Evolutionary conservation across 2,888 invertebrate genomes (phyloP), one percentile per base, ranked within the genome.

Genomic region (Isoperla grammatica): DNA sequence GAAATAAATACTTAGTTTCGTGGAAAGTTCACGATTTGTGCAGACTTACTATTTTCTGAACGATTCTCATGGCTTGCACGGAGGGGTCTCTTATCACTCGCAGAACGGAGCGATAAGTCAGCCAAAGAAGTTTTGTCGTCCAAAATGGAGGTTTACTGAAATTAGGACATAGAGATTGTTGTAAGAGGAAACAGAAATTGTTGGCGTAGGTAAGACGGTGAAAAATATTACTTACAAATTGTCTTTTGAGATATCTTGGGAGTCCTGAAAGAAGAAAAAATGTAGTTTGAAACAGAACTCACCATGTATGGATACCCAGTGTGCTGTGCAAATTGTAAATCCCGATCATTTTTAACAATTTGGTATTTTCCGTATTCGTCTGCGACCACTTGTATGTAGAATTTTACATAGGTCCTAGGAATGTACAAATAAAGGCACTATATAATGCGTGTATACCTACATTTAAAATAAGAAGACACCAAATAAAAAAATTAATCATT

Each of bases 21-120:
- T n/a, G n/a, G n/a, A n/a, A n/a, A n/a, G n/a, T n/a, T n/a, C n/a
- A n/a, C n/a, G n/a, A n/a, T n/a, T n/a, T n/a, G n/a, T n/a, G n/a
- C n/a, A 55, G 61, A 74, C 84, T 80, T 75, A 91, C 92, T 73
- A 92, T 76, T 79, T 94, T 91, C 72, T 95, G 93, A 9, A 88
- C 61, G 61, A 93, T 82, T 57, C 90, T 78, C 62, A 92, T 73
- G 37, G 82, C 76, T 70, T 95, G 88, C 1, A 95, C 78, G 1
- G 87, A 79, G 0, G 94, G 93, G 75, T 95, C 91, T 61, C 95
- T 77, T 35, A 89, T 67, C 20, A 88, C 81, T 67, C 89, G 85
- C 50, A 90, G 69, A 54, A 88, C 75, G 65, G 87, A 85, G 65
- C 96, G 78, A 72, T 88, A 84, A 57, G 87, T 82, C 42, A 96